Conservation (phyloP, 2,113 vertebrate genomes). For the Hylia prasina region DNA sequence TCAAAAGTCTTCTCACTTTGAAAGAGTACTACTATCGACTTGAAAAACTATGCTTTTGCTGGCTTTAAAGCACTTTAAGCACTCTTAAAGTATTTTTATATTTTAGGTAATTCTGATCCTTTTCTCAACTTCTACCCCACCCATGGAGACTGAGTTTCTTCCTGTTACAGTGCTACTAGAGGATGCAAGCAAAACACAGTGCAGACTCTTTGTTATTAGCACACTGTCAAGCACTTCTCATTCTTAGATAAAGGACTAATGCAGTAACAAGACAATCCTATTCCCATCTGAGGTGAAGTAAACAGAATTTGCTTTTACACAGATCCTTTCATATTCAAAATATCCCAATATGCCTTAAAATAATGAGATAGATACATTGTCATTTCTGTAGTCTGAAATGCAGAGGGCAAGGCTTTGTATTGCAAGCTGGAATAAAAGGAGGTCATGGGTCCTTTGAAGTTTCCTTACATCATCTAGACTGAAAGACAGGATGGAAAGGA, state of each 20-base stretch:
- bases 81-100: background rate
- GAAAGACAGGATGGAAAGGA: background rate
- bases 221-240: background rate
- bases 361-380: constrained; percentile 9
- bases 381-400: background rate
- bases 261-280: background rate
- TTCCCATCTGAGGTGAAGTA: background rate
- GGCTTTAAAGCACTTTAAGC: background rate
- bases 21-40: background rate
- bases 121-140: background rate
- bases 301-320: background rate
- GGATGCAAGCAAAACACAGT: background rate
- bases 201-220: background rate
- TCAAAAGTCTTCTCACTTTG: background rate
- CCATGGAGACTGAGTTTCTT: background rate
- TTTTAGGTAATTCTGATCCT: background rate
- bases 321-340: constrained; percentile 37
- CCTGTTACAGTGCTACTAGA: background rate
- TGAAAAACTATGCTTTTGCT: background rate
- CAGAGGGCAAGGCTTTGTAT: constrained; percentile 5
- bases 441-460: constrained; percentile 10
- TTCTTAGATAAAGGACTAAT: background rate
- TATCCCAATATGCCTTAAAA: constrained; percentile 4
- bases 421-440: background rate
- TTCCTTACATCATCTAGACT: background rate